These are phyloP conservation scores for Gallinago jamesoni DNA, from an alignment of 2,113 vertebrate genomes.

Conservation along the genomic window DNA sequence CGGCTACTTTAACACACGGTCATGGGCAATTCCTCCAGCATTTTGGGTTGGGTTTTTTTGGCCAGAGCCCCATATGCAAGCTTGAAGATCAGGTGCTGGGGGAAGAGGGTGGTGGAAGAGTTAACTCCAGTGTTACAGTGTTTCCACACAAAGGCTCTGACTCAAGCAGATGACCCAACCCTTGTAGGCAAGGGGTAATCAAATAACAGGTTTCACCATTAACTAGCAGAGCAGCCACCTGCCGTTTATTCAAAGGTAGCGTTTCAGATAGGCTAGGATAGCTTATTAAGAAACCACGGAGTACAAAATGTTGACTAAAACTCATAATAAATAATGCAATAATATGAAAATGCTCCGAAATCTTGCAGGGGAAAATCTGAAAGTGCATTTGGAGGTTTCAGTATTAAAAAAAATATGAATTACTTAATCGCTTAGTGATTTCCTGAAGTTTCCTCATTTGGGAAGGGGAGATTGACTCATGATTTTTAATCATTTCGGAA, in stretches of 20 bases:
- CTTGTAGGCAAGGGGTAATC: not conserved
- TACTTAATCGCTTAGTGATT: not conserved
- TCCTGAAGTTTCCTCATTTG: not conserved
- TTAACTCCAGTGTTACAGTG: fast-evolving
- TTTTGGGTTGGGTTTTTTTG: not conserved
- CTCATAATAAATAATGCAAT: not conserved
- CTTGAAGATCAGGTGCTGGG: not conserved
- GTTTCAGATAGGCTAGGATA: not conserved
- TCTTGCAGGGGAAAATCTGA: not conserved
- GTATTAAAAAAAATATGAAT: not conserved
- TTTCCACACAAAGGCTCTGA: not conserved
- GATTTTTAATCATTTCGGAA: not conserved
- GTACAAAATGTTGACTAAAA: not conserved
- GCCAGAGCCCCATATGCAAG: not conserved
- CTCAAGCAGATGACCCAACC: not conserved
- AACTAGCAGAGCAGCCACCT: not conserved
- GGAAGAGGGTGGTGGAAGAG: not conserved
- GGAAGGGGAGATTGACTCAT: not conserved
- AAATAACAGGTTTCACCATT: not conserved
- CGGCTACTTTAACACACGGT: not conserved
- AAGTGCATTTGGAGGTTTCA: not conserved
- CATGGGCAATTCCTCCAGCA: fast-evolving
- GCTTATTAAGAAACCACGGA: not conserved
- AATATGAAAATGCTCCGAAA: not conserved
- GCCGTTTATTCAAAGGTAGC: not conserved